Conservation (phyloP, 1,140 invertebrate species). For the Drosophila fuyamai region DNA sequence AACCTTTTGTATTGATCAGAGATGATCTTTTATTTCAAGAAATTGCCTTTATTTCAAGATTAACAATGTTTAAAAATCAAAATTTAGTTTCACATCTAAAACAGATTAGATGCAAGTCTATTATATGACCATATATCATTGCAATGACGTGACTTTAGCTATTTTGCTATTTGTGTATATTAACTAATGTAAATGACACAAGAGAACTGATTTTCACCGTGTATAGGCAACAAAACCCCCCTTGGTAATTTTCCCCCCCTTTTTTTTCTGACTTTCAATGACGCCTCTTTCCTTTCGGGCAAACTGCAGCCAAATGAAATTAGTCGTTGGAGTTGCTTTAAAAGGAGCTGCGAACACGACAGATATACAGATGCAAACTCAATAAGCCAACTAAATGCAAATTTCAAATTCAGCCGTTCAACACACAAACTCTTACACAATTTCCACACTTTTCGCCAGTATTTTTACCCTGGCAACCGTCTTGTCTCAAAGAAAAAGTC, state of each 20-base stretch:
- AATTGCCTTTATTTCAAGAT: too few species aligned
- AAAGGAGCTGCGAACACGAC: conserved; percentile 6
- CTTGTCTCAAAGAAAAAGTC: conserved; percentile 13
- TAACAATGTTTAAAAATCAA: too few species aligned
- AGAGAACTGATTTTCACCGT: not conserved
- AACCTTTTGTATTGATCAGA: too few species aligned
- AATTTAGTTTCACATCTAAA: too few species aligned
- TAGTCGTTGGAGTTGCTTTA: conserved; percentile 19
- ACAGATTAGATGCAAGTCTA: too few species aligned
- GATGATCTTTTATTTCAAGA: too few species aligned
- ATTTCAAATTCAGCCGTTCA: conserved; percentile 32
- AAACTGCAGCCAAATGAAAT: conserved; percentile 37
- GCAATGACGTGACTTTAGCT: not conserved
- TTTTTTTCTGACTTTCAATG: not conserved
- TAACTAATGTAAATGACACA: not conserved
- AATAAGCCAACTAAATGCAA: conserved; percentile 52
- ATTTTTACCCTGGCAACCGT: conserved; percentile 7
- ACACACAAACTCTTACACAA: conserved; percentile 4
- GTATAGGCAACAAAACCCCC: not conserved
- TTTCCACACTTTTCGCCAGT: conserved; percentile 1
- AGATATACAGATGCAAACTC: conserved; percentile 36
- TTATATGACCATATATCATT: not conserved
- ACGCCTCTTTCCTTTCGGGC: not conserved
- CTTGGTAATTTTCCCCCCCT: not conserved
- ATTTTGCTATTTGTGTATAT: not conserved